phyloP scores from a whole-genome alignment of 2,113 vertebrate genomes.

The human region GRCh38 chr20:54837501-54838000 shows the following conservation, averaged over 20 bases:
- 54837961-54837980: conserved; percentile 14
- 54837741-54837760: accelerated
- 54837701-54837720: background rate
- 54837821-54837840: conserved; percentile 64
- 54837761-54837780: background rate
- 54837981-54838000: conserved; percentile 49
- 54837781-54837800: conserved; percentile 26
- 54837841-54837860: conserved; percentile 50
- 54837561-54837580: background rate
- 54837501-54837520: background rate
- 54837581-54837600: accelerated
- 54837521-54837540: background rate
- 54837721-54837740: conserved; percentile 5
- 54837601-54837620: background rate
- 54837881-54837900: conserved; percentile 55
- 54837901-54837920: conserved; percentile 67
- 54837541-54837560: background rate
- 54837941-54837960: conserved; percentile 52
- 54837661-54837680: background rate
- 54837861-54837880: conserved; percentile 66
- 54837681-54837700: accelerated
- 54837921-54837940: conserved; percentile 64
- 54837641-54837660: accelerated
- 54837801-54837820: conserved; percentile 29
- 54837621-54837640: background rate